Evolutionary conservation across 1,140 invertebrate species (phyloP), one percentile per base, ranked within the genome.

Genomic region (Ceratosolen fusciceps): DNA sequence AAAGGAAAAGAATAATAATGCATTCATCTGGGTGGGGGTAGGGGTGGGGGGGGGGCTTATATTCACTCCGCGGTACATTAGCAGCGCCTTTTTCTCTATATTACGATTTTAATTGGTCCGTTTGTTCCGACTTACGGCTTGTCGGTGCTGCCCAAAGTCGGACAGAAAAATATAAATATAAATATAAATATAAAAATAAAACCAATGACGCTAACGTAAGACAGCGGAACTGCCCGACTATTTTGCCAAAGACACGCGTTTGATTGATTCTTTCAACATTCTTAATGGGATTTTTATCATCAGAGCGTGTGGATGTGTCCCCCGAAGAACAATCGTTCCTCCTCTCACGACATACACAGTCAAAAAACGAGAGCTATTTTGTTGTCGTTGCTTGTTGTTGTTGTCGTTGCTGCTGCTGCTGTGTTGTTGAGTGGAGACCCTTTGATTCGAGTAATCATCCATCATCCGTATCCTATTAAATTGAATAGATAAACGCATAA

Each of bases 401-500:
- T n/a, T n/a, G n/a, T n/a, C n/a, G n/a, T n/a, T n/a, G n/a, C n/a
- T n/a, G n/a, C n/a, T n/a, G n/a, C n/a, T n/a, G n/a, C n/a, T n/a
- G n/a, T n/a, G n/a, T n/a, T n/a, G n/a, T n/a, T n/a, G n/a, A n/a
- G n/a, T n/a, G n/a, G n/a, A n/a, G n/a, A 47, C 68, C 68, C 31
- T 71, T 52, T 31, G 52, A 73, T 47, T 70, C 39, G 16, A 49
- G 68, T 31, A 49, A 29, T n/a, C n/a, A 71, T 71, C 68, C 43
- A 71, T 71, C 68, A 71, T 71, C 68, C 68, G 52, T 71, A 71
- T 71, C 68, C 68, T 31, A 71, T 71, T 71, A 71, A 71, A 71
- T 65, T 65, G 31, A 65, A 65, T 65, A 65, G 60, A 65, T 65
- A 65, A 65, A 37, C 34, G 60, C 31, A 26, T 65, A 65, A 65